These are phyloP conservation scores for Puffinus mauretanicus DNA, from an alignment of 2,113 vertebrate genomes.

Conservation along the genomic window DNA sequence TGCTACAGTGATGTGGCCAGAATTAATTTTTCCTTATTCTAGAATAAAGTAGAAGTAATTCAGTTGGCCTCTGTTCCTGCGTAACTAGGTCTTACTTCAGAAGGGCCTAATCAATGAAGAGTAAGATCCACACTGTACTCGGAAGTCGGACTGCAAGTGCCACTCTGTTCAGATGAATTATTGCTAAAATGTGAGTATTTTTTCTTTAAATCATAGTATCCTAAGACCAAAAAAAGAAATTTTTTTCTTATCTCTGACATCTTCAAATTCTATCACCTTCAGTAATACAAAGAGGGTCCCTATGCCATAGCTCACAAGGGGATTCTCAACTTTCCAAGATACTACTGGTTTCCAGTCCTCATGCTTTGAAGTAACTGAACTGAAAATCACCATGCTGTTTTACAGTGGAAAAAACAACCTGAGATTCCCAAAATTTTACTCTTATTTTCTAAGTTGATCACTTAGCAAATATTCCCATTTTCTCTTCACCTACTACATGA, in stretches of 20 bases:
- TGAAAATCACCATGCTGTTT: background rate
- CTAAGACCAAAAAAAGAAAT: rapidly evolving
- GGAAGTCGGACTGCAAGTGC: background rate
- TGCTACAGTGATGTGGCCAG: background rate
- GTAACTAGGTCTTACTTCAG: background rate
- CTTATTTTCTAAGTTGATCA: background rate
- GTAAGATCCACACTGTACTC: background rate
- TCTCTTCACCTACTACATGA: background rate
- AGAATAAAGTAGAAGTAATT: background rate
- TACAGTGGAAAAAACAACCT: background rate
- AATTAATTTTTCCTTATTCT: background rate
- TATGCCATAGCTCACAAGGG: background rate
- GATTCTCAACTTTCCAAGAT: background rate
- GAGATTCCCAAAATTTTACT: background rate
- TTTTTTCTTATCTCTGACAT: background rate
- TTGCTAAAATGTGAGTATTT: background rate
- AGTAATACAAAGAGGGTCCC: background rate
- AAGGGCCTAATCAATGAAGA: background rate
- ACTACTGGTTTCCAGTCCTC: background rate
- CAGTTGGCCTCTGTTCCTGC: background rate
- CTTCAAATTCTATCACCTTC: background rate
- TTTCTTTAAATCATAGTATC: background rate
- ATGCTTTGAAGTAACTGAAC: background rate
- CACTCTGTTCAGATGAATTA: background rate
- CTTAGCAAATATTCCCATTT: background rate